Conservation (phyloP, 2,797 vertebrate species). For the Cryptoblepharus egeriae region DNA sequence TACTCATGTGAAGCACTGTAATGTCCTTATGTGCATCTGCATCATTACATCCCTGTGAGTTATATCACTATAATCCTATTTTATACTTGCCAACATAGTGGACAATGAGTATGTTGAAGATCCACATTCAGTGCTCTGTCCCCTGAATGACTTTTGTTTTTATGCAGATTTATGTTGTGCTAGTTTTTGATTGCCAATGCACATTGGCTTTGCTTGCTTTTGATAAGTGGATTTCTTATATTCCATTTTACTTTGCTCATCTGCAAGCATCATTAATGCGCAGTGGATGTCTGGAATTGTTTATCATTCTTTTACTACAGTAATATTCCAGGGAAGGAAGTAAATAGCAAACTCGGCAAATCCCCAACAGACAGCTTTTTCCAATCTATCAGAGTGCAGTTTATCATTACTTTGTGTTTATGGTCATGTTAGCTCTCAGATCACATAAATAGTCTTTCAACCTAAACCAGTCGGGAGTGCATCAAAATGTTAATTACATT, state of each 20-base stretch:
- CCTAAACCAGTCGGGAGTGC: conserved; percentile 11
- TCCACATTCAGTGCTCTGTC: not conserved
- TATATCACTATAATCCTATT: too few species aligned
- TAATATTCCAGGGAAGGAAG: conserved; percentile 25
- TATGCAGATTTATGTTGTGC: not conserved
- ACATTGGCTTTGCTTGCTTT: conserved; percentile 2
- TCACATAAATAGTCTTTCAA: not conserved
- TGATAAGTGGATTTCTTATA: not conserved
- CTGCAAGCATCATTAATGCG: not conserved
- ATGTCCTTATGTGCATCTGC: too few species aligned
- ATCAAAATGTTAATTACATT: conserved; percentile 25
- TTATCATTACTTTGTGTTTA: conserved; percentile 50
- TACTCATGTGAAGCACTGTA: too few species aligned
- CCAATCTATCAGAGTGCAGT: conserved; percentile 24
- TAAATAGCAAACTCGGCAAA: conserved; percentile 30
- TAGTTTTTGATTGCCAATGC: not conserved
- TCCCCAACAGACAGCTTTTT: conserved; percentile 41
- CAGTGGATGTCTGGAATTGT: conserved; percentile 24
- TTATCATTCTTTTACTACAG: conserved; percentile 39
- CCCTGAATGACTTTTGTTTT: not conserved
- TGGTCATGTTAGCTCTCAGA: conserved; percentile 35
- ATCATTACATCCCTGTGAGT: too few species aligned
- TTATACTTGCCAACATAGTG: too few species aligned
- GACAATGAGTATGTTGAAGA: not conserved
- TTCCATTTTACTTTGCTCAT: conserved; percentile 5